These are phyloP conservation scores for Ectemnius lituratus DNA, from an alignment of 2,888 invertebrate species.

Conservation along the genomic window DNA sequence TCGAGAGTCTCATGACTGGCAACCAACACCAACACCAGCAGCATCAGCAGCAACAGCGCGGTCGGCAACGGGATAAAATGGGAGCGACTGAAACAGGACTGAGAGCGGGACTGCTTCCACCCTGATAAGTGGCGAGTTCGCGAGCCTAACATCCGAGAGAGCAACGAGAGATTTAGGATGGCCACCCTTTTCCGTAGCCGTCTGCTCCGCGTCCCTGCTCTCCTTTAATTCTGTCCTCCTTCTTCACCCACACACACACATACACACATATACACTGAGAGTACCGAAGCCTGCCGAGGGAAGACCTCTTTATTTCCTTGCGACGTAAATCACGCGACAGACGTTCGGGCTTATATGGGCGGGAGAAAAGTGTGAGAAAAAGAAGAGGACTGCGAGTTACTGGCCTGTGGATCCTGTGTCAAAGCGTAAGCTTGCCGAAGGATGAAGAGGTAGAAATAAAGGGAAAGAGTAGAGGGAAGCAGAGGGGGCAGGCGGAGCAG, in stretches of 20 bases:
- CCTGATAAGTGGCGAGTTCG: conserved; percentile 42
- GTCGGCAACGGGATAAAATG: too few species aligned
- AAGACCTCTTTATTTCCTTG: conserved; percentile 61
- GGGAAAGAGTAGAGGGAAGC: conserved; percentile 13
- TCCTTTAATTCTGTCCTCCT: conserved; percentile 26
- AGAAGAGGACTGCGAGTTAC: conserved; percentile 16
- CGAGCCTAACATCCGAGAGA: conserved; percentile 41
- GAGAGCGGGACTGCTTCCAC: conserved; percentile 26
- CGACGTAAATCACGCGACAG: conserved; percentile 69
- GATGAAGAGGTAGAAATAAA: conserved; percentile 8
- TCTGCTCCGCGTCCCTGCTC: conserved; percentile 20
- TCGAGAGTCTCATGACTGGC: too few species aligned
- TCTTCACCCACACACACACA: neutral
- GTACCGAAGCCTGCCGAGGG: neutral
- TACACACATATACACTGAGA: too few species aligned
- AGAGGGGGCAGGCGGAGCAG: conserved; percentile 31
- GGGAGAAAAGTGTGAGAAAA: conserved; percentile 10
- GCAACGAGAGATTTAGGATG: conserved; percentile 42
- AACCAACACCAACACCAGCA: too few species aligned
- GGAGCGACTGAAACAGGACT: neutral
- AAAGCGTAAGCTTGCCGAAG: too few species aligned
- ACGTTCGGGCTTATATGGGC: conserved; percentile 46
- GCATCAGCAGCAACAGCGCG: too few species aligned
- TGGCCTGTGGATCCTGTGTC: too few species aligned
- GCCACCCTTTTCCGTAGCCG: conserved; percentile 21